These are phyloP conservation scores for Brachyalestes nurse DNA, from an alignment of 2,797 vertebrate species.

Conservation along the genomic window DNA sequence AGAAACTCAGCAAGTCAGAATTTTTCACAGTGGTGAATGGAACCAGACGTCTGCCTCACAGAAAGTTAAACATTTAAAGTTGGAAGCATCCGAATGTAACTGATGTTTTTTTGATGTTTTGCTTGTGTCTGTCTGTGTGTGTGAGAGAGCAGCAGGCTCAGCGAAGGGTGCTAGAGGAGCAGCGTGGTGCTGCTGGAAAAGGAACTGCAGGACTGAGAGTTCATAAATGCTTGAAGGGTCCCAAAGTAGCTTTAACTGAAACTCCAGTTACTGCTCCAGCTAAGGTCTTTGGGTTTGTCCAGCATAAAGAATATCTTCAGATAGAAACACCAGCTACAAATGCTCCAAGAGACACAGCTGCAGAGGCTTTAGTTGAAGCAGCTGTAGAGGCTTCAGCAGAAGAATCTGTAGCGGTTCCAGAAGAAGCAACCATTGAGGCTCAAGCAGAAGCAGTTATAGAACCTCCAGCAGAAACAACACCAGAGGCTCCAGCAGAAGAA, in stretches of 20 bases:
- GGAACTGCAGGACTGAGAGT: slow-evolving; percentile 59
- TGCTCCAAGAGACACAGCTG: background rate
- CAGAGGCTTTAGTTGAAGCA: background rate
- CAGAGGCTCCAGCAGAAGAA: background rate
- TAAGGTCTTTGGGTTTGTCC: slow-evolving; percentile 19
- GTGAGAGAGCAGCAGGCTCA: slow-evolving; percentile 67
- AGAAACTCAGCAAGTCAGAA: no score
- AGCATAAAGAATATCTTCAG: background rate
- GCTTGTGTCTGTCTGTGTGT: slow-evolving; percentile 11
- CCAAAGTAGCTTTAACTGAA: background rate
- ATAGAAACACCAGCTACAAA: background rate
- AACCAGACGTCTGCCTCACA: no score
- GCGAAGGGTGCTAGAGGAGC: slow-evolving; percentile 71
- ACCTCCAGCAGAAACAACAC: background rate
- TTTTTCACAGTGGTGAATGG: no score
- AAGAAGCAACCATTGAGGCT: slow-evolving; percentile 29
- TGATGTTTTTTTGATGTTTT: no score
- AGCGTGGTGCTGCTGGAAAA: slow-evolving; percentile 64
- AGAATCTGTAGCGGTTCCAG: slow-evolving; percentile 23
- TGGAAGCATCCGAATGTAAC: no score
- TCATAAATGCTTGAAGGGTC: background rate
- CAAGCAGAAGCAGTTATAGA: background rate
- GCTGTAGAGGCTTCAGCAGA: background rate
- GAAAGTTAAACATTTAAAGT: no score
- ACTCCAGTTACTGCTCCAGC: slow-evolving; percentile 55